Evolutionary conservation across 2,113 vertebrate species (phyloP).

Genomic region (Corydoras sp.): DNA sequence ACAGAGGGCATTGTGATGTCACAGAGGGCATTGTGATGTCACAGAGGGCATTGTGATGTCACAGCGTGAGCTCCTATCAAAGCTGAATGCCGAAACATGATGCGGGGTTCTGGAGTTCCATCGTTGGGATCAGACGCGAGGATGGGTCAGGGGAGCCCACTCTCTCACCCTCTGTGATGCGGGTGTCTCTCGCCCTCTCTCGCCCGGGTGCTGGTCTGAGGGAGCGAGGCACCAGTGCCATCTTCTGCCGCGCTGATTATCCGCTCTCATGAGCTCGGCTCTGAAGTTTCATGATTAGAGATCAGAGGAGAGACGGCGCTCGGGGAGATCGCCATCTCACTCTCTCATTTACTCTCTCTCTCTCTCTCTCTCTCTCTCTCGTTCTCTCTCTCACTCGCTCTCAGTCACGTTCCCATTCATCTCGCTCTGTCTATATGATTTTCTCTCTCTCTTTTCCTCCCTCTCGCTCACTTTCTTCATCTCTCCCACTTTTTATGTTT

Average conservation of each 20-base stretch:
- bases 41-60: no score
- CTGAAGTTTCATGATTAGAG: background rate
- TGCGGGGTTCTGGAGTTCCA: slow-evolving; percentile 6
- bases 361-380: slow-evolving; percentile 6
- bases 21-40: no score
- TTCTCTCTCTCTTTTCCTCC: no score
- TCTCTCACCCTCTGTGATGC: background rate
- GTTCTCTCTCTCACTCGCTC: background rate
- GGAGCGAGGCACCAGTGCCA: slow-evolving; percentile 48
- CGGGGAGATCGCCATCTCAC: background rate
- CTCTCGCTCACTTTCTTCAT: no score
- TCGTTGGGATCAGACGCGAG: background rate
- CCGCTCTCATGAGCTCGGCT: background rate
- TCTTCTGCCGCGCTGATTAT: slow-evolving; percentile 44
- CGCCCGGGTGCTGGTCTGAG: slow-evolving; percentile 15
- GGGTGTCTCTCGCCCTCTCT: background rate
- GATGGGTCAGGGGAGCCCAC: background rate
- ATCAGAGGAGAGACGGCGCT: background rate
- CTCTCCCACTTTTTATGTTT: no score
- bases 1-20: no score
- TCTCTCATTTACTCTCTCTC: background rate
- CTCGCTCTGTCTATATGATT: no score
- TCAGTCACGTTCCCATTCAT: no score
- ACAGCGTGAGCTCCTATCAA: no score
- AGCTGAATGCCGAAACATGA: background rate